phyloP scores from a whole-genome alignment of 1,140 invertebrate species.

The Lordiphosa mommai region DNA sequence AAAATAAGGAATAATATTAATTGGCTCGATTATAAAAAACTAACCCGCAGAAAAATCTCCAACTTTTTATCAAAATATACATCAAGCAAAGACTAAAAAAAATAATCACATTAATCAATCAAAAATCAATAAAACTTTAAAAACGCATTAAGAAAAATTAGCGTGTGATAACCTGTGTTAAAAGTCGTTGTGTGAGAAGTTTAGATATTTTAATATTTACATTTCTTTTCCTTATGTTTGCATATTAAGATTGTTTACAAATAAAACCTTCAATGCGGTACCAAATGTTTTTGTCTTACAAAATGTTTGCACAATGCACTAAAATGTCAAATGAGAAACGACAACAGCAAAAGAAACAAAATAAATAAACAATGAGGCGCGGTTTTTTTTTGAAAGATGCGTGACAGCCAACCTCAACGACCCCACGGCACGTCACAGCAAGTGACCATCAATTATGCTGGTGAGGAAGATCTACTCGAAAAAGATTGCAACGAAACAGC shows the following conservation, averaged over 20 bases:
- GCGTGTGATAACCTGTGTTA: constrained; percentile 16
- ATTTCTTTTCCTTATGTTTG: constrained; percentile 2
- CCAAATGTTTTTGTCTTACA: constrained; percentile 9
- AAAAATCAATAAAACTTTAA: constrained; percentile 34
- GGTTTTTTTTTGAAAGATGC: constrained; percentile 27
- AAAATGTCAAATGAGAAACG: constrained; percentile 46
- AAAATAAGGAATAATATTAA: too few species aligned
- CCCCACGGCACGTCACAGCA: constrained; percentile 30
- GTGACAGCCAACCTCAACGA: constrained; percentile 29
- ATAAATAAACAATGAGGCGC: constrained; percentile 20
- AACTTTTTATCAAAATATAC: not conserved
- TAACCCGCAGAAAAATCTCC: constrained; percentile 8
- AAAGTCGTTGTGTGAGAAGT: constrained; percentile 12
- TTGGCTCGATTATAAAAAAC: too few species aligned
- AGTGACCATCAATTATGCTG: constrained; percentile 21
- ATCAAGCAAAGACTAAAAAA: constrained; percentile 5
- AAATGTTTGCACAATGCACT: constrained; percentile 20
- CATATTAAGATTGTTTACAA: not conserved
- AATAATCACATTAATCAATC: constrained; percentile 46
- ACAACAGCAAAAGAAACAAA: not conserved
- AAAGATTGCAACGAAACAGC: constrained; percentile 11
- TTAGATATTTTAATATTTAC: not conserved
- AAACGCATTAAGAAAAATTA: constrained; percentile 31
- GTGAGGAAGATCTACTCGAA: constrained; percentile 5
- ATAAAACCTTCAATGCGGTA: constrained; percentile 1